Evolutionary conservation across 1,140 invertebrate genomes (phyloP), one percentile per base, ranked within the genome.

Genomic region (Eupristina koningsbergeri): DNA sequence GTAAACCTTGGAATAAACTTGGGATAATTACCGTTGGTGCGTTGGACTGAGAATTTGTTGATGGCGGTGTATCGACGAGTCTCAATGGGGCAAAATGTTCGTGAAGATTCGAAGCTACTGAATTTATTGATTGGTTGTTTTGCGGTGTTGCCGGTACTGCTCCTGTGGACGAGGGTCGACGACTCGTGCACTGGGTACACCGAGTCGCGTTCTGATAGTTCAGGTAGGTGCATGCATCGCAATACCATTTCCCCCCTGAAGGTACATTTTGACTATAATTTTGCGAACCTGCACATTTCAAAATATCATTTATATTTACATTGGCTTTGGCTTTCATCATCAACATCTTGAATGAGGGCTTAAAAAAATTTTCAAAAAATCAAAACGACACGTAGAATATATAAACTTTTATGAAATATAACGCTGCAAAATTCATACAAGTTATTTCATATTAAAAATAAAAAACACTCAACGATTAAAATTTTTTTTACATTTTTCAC

Each of bases 191-290:
- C 89, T 97, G 95, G 71, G 94, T 93, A 92, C 96, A 98, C 80
- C 94, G 94, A 67, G 93, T 90, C 77, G 95, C 93, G 86, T 95
- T 94, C 41, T 95, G 94, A 93, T 95, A 96, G 91, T 98, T 98
- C 71, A 96, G 91, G 92, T 96, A 97, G 58, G 96, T 97, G 92
- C 97, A 98, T 80, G 93, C 92, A 85, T 93, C 93, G 90, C 97
- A 98, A n/a, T 93, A 92, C 97, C 97, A 98, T 91, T 97, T 97
- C 53, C 93, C 93, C 47, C 86, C 90, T 6, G 91, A 91, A 71
- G 91, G 91, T 78, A 92, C 87, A 86, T 92, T 93, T 85, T 93
- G 91, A 86, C 89, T 92, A 85, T 90, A 92, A 87, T 92, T 92
- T 86, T 92, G 91, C 31, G 89, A 89, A 71, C 89, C 83, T 83